Evolutionary conservation across 2,888 invertebrate species (phyloP).

Genomic region (Petrolisthes cinctipes): DNA sequence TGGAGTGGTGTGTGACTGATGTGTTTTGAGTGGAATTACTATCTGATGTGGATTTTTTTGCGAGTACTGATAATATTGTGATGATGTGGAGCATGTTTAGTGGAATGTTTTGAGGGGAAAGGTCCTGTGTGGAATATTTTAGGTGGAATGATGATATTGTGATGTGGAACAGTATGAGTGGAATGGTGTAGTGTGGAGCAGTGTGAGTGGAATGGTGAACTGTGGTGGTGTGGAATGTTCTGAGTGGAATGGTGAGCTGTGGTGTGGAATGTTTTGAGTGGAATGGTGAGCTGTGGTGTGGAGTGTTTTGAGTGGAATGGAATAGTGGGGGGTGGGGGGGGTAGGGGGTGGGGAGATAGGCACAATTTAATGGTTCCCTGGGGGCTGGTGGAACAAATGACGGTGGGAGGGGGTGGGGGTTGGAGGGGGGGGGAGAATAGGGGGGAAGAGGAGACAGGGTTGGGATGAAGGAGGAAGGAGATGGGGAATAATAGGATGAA

Average conservation of each 20-base stretch:
- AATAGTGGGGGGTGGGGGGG: background rate
- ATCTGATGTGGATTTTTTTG: background rate
- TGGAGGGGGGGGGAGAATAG: background rate
- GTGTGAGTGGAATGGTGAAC: no score
- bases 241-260: background rate
- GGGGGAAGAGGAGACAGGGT: no score
- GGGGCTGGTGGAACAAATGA: background rate
- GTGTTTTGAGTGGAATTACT: no score
- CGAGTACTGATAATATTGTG: background rate
- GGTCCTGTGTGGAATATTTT: background rate
- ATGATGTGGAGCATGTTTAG: background rate
- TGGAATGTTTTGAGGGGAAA: background rate
- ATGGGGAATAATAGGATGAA: background rate
- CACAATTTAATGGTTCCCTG: background rate
- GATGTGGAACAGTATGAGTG: background rate
- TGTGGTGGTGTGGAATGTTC: background rate
- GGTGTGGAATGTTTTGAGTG: background rate
- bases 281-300: background rate
- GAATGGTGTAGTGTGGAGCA: no score
- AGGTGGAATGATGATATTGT: no score
- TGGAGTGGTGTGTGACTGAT: no score
- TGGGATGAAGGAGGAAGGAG: background rate
- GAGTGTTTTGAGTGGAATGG: background rate
- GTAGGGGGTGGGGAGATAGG: background rate
- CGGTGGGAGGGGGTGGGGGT: background rate